Base-by-base conservation (phyloP, 1,140 invertebrate species). In the Drosophila baimaii region DNA sequence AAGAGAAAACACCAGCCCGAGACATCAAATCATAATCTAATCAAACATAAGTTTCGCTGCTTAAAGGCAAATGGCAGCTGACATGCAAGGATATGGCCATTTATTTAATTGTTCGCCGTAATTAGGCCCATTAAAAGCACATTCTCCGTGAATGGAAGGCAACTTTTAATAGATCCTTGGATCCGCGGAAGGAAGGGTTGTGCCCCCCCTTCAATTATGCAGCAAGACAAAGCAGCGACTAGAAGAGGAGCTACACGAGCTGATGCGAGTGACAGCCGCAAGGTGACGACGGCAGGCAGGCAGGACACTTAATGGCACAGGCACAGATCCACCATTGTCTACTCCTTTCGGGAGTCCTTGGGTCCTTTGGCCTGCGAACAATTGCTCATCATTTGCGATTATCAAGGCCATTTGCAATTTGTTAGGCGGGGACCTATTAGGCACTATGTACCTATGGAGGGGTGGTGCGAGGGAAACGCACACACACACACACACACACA, bases 301-400 rank as follows among this genome's bases (percentile, higher is more conserved):
- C n/a, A n/a, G 29, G 10, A 29, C n/a, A 52, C 31, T 33, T 52
- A 52, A n/a, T n/a, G n/a, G n/a, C n/a, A n/a, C n/a, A n/a, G n/a
- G n/a, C n/a, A n/a, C n/a, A n/a, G n/a, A n/a, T n/a, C n/a, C n/a
- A n/a, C 25, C 52, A 55, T 55, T 55, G 52, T 55, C 31, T 35
- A 54, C 51, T 55, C 52, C 52, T 35, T 35, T 23, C 3, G 19
- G 9, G 31, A 21, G 31, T 55, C 31, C 31, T 37, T 23, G 15
- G 19, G 52, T n/a, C n/a, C 4, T 19, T 59, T 17, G 10, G 39
- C 15, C 35, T 64, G 61, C 52, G n/a, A 64, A 65, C 63, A 65
- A 62, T 46, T 65, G 63, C 63, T 66, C 41, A 44, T 37, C 63
- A 61, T 29, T 25, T 63, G 62, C n/a, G 63, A 66, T 66, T 64